Base-by-base conservation (phyloP, 2,113 vertebrate species). In the Pithys albifrons region DNA sequence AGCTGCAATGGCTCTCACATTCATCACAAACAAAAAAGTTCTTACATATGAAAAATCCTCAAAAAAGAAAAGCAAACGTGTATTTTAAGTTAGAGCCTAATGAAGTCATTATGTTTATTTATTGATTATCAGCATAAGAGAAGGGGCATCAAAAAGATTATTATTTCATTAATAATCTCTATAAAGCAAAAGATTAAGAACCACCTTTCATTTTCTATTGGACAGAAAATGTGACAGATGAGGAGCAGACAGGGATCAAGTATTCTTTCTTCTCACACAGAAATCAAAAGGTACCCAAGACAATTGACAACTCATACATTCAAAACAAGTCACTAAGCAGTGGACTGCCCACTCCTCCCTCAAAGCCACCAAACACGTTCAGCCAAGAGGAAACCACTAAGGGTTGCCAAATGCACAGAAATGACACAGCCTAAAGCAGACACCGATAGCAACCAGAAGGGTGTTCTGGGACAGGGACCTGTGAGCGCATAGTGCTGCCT, bases 271-370 rank as follows among this genome's bases (percentile, higher is more conserved):
- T 55, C 41, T 85, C 61, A 35, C 24, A 57, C 0, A 83, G 55
- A 24, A 76, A n/a, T 54, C 31, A 65, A 20, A 83, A 88, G 54
- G 22, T 24, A 72, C 9, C 19, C 10, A 65, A 77, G 19, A 46
- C 8, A 61, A 51, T 24, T 19, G 41, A 54, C 3, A 1, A 41
- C 31, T 49, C 0, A 0, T 37, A 35, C 5, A 41, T 65, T 70
- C 49, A 76, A 43, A 39, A 33, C 6, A 61, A 76, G 33, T n/a
- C 49, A 14, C 58, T n/a, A 69, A 81, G 83, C 19, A 58, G 41
- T 23, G 33, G 90, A 29, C 35, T 33, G 18, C 14, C 62, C 27
- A 18, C 69, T 76, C 49, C 46, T 65, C 58, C 71, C 62, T 82
- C 14, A 19, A 85, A 95, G 58, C n/a, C 85, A 82, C 54, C 31